phyloP scores from a whole-genome alignment of 2,113 vertebrate species.

The Suricata suricatta region DNA sequence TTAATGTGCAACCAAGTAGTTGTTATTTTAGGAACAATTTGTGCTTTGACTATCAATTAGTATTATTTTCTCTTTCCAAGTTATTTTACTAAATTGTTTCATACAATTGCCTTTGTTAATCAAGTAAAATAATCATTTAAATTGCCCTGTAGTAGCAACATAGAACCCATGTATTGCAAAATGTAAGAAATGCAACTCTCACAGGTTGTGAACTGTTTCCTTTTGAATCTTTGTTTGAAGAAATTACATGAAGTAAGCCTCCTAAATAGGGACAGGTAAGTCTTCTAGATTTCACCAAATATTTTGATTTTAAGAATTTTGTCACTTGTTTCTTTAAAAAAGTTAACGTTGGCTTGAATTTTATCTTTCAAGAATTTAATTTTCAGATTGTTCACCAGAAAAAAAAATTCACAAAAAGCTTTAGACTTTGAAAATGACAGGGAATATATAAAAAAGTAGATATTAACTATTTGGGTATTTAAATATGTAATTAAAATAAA shows the following conservation, averaged over 20 bases:
- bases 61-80: slow-evolving; percentile 73
- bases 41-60: slow-evolving; percentile 67
- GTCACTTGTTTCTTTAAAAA: slow-evolving; percentile 58
- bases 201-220: slow-evolving; percentile 48
- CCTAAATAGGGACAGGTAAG: slow-evolving; percentile 72
- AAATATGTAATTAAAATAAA: slow-evolving; percentile 64
- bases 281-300: slow-evolving; percentile 23
- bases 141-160: slow-evolving; percentile 61
- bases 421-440: slow-evolving; percentile 14
- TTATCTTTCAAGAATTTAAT: slow-evolving; percentile 57
- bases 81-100: slow-evolving; percentile 71
- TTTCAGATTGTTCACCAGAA: slow-evolving; percentile 41
- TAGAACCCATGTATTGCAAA: slow-evolving; percentile 52
- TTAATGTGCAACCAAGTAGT: slow-evolving; percentile 10
- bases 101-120: slow-evolving; percentile 66
- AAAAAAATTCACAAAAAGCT: not conserved
- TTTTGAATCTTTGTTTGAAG: slow-evolving; percentile 71
- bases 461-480: slow-evolving; percentile 9
- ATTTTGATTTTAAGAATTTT: slow-evolving; percentile 50
- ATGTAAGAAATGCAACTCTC: slow-evolving; percentile 54
- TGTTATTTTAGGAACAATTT: slow-evolving; percentile 64
- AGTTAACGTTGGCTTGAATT: slow-evolving; percentile 57
- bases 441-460: not conserved
- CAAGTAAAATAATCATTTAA: slow-evolving; percentile 73
- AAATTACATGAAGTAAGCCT: slow-evolving; percentile 65